Conservation (phyloP, 2,113 vertebrate species). For the Petrocephalus microphthalmus region DNA sequence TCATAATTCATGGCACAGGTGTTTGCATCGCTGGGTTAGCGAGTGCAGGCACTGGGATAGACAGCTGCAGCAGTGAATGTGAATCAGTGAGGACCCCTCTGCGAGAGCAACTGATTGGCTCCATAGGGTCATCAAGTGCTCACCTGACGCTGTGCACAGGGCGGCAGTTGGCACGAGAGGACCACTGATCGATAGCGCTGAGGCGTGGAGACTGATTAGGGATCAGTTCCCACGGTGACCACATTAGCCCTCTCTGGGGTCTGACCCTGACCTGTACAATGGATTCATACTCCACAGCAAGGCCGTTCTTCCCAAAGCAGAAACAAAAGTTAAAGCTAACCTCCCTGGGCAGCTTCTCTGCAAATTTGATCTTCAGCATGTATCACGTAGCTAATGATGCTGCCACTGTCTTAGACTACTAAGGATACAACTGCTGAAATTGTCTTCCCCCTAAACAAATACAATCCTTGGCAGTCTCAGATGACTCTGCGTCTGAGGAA, state of each 20-base stretch:
- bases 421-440: background rate
- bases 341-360: conserved; percentile 26
- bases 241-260: conserved; percentile 72
- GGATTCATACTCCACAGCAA: conserved; percentile 61
- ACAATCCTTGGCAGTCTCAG: background rate
- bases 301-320: conserved; percentile 40
- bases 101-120: conserved; percentile 30
- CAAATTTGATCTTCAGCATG: background rate
- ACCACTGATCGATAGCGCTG: conserved; percentile 68
- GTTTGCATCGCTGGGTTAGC: conserved; percentile 5
- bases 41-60: conserved; percentile 3
- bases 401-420: background rate
- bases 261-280: conserved; percentile 68
- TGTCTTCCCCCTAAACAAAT: background rate
- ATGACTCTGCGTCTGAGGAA: background rate
- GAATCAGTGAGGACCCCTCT: conserved; percentile 17
- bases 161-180: conserved; percentile 46
- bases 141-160: conserved; percentile 56
- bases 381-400: background rate
- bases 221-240: conserved; percentile 75
- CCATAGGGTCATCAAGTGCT: conserved; percentile 50
- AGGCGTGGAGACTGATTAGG: conserved; percentile 82
- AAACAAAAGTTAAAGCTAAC: conserved; percentile 58
- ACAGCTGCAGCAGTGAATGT: conserved; percentile 12
- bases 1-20: conserved; percentile 30